Percentiles rank a stretch among this genome's conserved stretches.
Evolutionary conservation across 2,888 invertebrate genomes (phyloP).

Genomic region (Erannis defoliaria): DNA sequence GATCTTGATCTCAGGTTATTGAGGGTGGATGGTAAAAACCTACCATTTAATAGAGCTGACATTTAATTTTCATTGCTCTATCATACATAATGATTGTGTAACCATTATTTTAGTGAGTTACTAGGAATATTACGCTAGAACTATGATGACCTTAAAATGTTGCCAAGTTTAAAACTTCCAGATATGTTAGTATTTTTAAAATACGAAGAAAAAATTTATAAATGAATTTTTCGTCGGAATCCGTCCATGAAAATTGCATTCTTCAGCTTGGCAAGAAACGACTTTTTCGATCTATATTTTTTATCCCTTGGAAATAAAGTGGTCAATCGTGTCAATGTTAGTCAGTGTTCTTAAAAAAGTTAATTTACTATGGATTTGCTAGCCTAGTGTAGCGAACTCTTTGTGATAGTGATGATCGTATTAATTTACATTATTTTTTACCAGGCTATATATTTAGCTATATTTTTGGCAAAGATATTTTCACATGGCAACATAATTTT

Average conservation of each 20-base stretch:
- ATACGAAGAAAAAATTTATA: not conserved
- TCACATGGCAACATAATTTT: not conserved
- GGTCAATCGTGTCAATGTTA: too few relatives aligned
- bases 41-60: not conserved
- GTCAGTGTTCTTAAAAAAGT: too few relatives aligned
- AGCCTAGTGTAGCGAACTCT: not conserved
- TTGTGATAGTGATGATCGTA: not conserved
- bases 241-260: not conserved
- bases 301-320: too few relatives aligned
- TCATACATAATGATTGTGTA: too few relatives aligned
- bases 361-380: too few relatives aligned
- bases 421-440: not conserved
- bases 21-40: not conserved
- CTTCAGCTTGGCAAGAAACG: too few relatives aligned
- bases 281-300: too few relatives aligned
- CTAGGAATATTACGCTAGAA: not conserved
- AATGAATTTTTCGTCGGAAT: not conserved
- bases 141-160: not conserved
- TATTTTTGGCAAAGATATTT: not conserved
- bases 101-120: not conserved
- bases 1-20: slow-evolving; percentile 6
- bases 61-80: not conserved
- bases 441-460: too few relatives aligned
- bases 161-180: not conserved
- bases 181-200: too few relatives aligned